phyloP scores from a whole-genome alignment of 53 echinoderm and acorn worm species.

The Holothuria leucospilota region DNA sequence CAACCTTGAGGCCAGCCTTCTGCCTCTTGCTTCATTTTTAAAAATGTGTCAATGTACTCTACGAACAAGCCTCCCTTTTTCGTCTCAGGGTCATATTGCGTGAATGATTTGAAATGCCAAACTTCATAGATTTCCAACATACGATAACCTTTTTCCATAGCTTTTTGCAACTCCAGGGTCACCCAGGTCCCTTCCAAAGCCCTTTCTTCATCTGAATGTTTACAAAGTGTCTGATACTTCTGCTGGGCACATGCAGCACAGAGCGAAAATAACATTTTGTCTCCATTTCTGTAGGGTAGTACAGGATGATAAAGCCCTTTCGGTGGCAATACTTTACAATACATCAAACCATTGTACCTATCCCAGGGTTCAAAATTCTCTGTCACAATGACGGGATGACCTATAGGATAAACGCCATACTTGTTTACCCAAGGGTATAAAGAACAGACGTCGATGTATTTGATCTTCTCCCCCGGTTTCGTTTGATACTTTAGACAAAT shows the following conservation, averaged over 20 bases:
- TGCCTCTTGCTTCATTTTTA: conserved; percentile 77
- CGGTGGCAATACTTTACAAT: conserved; percentile 67
- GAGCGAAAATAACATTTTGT: conserved; percentile 46
- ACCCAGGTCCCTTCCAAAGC: conserved; percentile 63
- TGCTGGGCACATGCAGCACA: conserved; percentile 16
- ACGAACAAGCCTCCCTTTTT: conserved; percentile 67
- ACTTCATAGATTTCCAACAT: conserved; percentile 56
- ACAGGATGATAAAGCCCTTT: conserved; percentile 62
- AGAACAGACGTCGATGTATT: conserved; percentile 69
- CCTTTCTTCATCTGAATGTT: conserved; percentile 54
- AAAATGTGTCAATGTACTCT: conserved; percentile 65
- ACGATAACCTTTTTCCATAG: conserved; percentile 63
- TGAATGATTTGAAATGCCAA: conserved; percentile 60
- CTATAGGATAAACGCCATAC: conserved; percentile 46
- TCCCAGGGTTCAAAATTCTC: conserved; percentile 48
- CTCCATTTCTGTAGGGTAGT: conserved; percentile 11
- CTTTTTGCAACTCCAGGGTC: conserved; percentile 69
- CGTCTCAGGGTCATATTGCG: conserved; percentile 47
- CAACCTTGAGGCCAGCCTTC: conserved; percentile 69
- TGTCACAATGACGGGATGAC: conserved; percentile 48
- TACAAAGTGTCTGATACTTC: conserved; percentile 6
- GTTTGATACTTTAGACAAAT: conserved; percentile 25
- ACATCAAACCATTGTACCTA: conserved; percentile 59
- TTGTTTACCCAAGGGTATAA: conserved; percentile 76
- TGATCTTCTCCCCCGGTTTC: conserved; percentile 23